These are phyloP conservation scores for Lacerta agilis DNA, from an alignment of 2,797 vertebrate species.

Conservation along the genomic window DNA sequence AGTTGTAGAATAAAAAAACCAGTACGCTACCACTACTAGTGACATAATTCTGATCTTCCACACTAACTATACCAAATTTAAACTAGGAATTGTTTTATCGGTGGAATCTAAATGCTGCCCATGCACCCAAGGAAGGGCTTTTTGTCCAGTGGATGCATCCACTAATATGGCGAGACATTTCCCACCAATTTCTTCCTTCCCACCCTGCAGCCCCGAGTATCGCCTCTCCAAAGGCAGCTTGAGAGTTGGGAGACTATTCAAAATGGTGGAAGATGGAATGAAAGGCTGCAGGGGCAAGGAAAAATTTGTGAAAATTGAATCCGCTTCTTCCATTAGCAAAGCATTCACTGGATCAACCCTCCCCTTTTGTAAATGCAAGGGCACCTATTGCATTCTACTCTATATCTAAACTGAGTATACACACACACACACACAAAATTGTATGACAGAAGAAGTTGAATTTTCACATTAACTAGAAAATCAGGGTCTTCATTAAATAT, in stretches of 20 bases:
- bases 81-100: neutral
- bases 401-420: neutral
- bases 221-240: neutral
- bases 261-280: neutral
- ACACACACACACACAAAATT: too few relatives aligned
- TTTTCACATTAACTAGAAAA: conserved; percentile 36
- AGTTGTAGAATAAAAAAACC: neutral
- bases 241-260: neutral
- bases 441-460: neutral
- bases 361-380: too few relatives aligned
- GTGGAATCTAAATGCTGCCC: neutral
- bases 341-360: too few relatives aligned
- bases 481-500: conserved; percentile 34
- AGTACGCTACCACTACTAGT: neutral
- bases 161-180: neutral
- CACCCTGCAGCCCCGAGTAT: neutral
- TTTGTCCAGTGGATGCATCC: neutral
- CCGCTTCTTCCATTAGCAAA: neutral
- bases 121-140: neutral
- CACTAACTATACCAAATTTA: conserved; percentile 8
- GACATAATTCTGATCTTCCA: neutral
- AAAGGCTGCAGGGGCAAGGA: neutral
- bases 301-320: neutral
- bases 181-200: neutral
- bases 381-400: too few relatives aligned